Percentiles rank a stretch among this genome's conserved stretches.
phyloP scores from a whole-genome alignment of 2,113 vertebrate genomes.

The Anser cygnoides region DNA sequence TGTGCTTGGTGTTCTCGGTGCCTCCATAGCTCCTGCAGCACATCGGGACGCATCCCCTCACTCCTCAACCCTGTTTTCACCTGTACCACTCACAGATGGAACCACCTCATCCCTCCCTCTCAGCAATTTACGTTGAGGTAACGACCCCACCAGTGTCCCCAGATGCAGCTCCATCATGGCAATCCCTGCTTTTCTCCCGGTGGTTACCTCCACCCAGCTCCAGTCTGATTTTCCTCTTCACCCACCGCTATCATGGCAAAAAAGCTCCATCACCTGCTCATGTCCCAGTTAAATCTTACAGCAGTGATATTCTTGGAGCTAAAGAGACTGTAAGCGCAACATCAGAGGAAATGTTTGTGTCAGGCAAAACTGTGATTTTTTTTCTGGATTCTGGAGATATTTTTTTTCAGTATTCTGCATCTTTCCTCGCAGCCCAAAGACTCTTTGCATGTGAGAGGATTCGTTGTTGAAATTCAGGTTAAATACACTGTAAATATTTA shows the following conservation, averaged over 20 bases:
- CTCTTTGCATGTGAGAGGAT: background rate
- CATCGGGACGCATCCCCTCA: fast-evolving
- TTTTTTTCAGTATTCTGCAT: background rate
- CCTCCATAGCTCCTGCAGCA: background rate
- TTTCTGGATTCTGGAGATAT: background rate
- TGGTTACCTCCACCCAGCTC: background rate
- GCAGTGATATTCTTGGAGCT: background rate
- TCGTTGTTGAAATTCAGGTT: background rate
- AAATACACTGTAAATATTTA: constrained; percentile 20
- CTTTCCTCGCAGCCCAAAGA: background rate
- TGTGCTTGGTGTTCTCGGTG: fast-evolving
- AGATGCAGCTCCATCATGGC: background rate
- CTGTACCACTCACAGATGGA: fast-evolving
- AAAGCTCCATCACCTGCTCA: background rate
- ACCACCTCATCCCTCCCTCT: fast-evolving
- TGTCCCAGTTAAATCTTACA: background rate
- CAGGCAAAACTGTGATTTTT: background rate
- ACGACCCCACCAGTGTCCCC: fast-evolving
- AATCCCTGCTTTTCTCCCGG: background rate
- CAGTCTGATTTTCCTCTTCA: background rate
- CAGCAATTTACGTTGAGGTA: fast-evolving
- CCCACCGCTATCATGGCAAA: background rate
- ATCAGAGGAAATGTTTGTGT: background rate
- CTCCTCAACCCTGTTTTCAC: background rate
- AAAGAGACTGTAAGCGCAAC: background rate